A percentile compares a stretch with the other conserved stretches of the same genome.
These are phyloP conservation scores for Brachypteracias leptosomus DNA, from an alignment of 2,113 vertebrate genomes.

Conservation along the genomic window DNA sequence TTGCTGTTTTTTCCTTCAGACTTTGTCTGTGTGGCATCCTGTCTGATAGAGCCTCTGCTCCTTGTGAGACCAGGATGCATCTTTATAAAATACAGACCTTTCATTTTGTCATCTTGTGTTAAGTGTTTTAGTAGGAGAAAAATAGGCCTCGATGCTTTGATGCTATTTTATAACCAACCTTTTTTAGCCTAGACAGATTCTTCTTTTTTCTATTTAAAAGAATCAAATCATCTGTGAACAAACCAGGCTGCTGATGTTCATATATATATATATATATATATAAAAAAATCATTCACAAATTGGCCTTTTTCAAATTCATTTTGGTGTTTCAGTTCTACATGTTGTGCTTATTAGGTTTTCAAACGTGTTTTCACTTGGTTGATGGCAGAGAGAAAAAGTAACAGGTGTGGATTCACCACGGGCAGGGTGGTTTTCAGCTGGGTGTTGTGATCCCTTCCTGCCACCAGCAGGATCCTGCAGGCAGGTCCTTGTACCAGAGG, in stretches of 20 bases:
- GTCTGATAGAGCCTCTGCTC: background rate
- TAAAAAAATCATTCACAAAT: background rate
- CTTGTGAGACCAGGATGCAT: background rate
- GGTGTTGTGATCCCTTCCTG: background rate
- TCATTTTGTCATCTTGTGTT: slow-evolving; percentile 10
- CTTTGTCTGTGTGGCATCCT: background rate
- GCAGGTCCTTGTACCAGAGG: slow-evolving; percentile 20
- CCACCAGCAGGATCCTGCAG: slow-evolving; percentile 25
- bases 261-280: background rate
- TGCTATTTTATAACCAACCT: slow-evolving; percentile 47
- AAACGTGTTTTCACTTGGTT: background rate
- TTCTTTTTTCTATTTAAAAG: slow-evolving; percentile 45
- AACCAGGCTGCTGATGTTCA: slow-evolving; percentile 41
- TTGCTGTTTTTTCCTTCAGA: background rate
- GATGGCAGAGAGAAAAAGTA: background rate
- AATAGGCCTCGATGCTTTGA: slow-evolving; percentile 24
- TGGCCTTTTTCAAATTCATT: background rate
- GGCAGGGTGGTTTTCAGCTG: background rate
- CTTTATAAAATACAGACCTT: background rate
- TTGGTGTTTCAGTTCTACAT: background rate
- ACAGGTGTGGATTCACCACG: background rate
- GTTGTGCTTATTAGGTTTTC: background rate
- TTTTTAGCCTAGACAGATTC: slow-evolving; percentile 55
- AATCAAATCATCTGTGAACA: background rate
- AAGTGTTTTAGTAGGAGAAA: slow-evolving; percentile 21